Evolutionary conservation across 2,113 vertebrate genomes (phyloP).

Genomic region (Nettapus auritus): DNA sequence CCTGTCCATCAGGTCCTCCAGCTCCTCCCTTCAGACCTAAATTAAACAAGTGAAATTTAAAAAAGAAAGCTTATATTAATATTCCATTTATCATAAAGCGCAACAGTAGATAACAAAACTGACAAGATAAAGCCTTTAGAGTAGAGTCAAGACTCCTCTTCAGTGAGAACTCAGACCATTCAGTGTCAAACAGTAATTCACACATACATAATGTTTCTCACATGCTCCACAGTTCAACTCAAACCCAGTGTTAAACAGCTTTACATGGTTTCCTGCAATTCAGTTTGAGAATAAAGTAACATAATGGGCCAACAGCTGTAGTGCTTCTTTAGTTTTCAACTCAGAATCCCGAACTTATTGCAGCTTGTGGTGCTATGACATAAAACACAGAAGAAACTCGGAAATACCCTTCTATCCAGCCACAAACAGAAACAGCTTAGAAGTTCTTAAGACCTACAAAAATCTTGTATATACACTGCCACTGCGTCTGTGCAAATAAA

Average conservation of each 20-base stretch:
- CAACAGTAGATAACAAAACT: neutral
- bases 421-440: neutral
- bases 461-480: neutral
- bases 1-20: slow-evolving; percentile 89
- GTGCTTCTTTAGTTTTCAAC: neutral
- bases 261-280: neutral
- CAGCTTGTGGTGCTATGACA: neutral
- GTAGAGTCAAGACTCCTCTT: neutral
- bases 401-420: neutral
- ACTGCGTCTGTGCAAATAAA: neutral
- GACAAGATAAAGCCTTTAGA: neutral
- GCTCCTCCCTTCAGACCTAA: slow-evolving; percentile 94
- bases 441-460: neutral
- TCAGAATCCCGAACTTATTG: neutral
- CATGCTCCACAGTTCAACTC: neutral
- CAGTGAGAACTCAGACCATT: neutral
- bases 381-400: neutral
- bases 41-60: neutral
- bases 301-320: neutral
- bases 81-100: neutral
- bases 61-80: neutral
- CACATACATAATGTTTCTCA: neutral
- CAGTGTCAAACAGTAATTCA: neutral
- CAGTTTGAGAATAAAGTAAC: neutral
- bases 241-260: neutral